These are phyloP conservation scores for Andrena chrysosceles DNA, from an alignment of 2,888 invertebrate genomes.

Conservation along the genomic window DNA sequence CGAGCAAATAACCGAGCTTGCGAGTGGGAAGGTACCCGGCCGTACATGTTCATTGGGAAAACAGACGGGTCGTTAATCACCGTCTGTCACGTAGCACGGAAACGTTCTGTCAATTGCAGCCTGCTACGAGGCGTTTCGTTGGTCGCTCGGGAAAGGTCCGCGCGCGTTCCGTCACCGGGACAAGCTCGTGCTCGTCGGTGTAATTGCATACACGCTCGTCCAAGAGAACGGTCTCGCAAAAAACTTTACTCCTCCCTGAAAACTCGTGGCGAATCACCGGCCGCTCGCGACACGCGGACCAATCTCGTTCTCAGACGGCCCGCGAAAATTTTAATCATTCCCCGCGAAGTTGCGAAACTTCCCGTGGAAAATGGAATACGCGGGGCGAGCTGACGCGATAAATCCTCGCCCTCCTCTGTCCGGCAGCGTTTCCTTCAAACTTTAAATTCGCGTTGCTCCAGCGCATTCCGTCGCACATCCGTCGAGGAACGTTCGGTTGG, in stretches of 20 bases:
- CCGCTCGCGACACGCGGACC: not conserved
- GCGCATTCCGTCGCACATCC: not conserved
- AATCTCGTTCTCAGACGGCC: not conserved
- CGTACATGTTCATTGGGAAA: conserved; percentile 56
- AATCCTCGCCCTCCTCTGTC: conserved; percentile 11
- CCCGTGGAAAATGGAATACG: not conserved
- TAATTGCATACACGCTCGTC: conserved; percentile 37
- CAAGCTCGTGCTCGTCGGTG: not conserved
- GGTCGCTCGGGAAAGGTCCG: not conserved
- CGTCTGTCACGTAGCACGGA: conserved; percentile 48
- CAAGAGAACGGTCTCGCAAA: conserved; percentile 8
- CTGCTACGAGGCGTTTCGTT: conserved; percentile 35
- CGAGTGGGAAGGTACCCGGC: conserved; percentile 22
- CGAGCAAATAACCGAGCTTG: conserved; percentile 30
- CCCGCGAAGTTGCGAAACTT: conserved; percentile 13
- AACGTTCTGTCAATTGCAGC: conserved; percentile 55
- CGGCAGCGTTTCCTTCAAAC: not conserved
- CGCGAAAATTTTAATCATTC: conserved; percentile 40
- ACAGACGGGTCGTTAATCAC: conserved; percentile 62
- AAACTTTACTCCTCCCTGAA: not conserved
- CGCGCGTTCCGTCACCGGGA: not conserved
- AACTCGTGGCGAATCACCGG: not conserved
- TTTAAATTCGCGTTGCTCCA: conserved; percentile 29
- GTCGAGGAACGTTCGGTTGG: not conserved
- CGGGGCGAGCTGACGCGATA: conserved; percentile 19